Evolutionary conservation across 2,888 invertebrate species (phyloP), one percentile per base, ranked within the genome.

Genomic region (Heliconius sara): DNA sequence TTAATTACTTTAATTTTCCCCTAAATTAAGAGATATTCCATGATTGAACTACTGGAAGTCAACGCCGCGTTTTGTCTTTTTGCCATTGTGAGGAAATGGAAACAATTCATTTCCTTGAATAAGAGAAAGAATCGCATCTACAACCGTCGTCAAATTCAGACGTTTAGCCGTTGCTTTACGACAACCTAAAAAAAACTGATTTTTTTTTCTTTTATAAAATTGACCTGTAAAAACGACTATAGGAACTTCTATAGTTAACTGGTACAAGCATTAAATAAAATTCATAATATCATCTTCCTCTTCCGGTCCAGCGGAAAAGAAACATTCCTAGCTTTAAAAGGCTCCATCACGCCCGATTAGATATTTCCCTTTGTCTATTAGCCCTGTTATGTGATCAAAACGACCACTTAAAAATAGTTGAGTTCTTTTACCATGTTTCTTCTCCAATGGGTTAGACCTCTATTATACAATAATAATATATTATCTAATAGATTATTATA

Each of bases 331-430:
- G 71, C 79, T 79, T 79, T 78, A 82, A 81, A 81, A 81, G 81
- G 79, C 81, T 78, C 73, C 71, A 70, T 80, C 81, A 82, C 82
- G 78, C 73, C 70, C 72, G 78, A 82, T 81, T 81, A 80, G 66
- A 34, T 70, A 52, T 52, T 76, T 76, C 76, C 80, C 81, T 81
- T 79, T 78, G 79, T 79, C 43, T 80, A 82, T 82, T 78, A 77
- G 79, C 77, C 66, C 79, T 76, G 78, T 81, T 79, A 80, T 81
- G 76, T 78, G 81, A 82, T 82, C 81, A 82, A 80, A 82, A 82
- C 63, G 43, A 39, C 75, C 70, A 57, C 71, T 66, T 76, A 76
- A 80, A 80, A 80, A 78, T 80, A 80, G 79, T 79, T 22, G 63
- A 74, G 79, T 70, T 79, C 68, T 76, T 68, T 76, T 76, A 52